Percentiles rank a stretch among this genome's conserved stretches.
Conservation (phyloP, 2,888 invertebrate genomes). For the Xanthia togata region DNA sequence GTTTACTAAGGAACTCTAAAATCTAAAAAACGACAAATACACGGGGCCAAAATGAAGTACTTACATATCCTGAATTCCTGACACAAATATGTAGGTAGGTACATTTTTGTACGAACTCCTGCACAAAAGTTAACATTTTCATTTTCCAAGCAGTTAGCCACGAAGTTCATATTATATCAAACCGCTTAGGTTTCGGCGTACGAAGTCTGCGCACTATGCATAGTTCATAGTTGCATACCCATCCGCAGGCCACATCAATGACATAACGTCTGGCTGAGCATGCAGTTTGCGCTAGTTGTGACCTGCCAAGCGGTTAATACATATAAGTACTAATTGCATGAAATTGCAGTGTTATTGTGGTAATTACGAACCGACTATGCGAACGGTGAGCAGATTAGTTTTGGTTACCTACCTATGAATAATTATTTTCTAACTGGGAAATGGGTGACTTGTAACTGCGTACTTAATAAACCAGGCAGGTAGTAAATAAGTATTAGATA, state of each 20-base stretch:
- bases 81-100: not conserved
- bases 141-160: not conserved
- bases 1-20: too few species aligned
- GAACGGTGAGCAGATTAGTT: conserved; percentile 25
- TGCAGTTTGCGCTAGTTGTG: conserved; percentile 44
- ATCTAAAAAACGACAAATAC: not conserved
- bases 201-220: conserved; percentile 5
- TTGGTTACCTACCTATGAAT: not conserved
- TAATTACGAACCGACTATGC: conserved; percentile 19
- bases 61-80: not conserved
- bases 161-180: conserved; percentile 20
- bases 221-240: conserved; percentile 3
- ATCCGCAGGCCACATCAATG: conserved; percentile 32
- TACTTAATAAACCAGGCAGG: not conserved
- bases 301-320: conserved; percentile 41
- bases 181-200: not conserved
- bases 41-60: not conserved
- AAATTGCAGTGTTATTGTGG: conserved; percentile 24
- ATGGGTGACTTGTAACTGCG: not conserved
- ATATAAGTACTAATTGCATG: conserved; percentile 48
- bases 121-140: conserved; percentile 15
- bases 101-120: not conserved
- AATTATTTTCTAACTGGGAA: not conserved
- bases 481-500: too few species aligned
- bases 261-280: conserved; percentile 37